phyloP scores from a whole-genome alignment of 2,888 invertebrate genomes.

The Polydrusus cervinus region DNA sequence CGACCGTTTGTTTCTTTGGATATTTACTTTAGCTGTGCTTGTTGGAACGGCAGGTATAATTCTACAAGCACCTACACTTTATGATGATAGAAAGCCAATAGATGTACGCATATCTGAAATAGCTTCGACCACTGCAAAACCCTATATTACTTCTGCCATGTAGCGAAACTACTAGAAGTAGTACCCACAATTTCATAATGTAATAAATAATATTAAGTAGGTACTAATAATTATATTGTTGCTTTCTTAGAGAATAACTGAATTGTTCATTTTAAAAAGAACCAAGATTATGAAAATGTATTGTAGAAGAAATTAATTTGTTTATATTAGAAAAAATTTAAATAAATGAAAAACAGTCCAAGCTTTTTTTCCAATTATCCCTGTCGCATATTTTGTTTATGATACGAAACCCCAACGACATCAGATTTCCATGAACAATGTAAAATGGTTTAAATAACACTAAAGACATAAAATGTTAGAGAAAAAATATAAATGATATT shows the following conservation, averaged over 20 bases:
- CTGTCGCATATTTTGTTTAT: no score
- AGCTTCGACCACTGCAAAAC: conserved; percentile 91
- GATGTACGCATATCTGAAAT: conserved; percentile 92
- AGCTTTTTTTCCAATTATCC: no score
- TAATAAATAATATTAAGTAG: not conserved
- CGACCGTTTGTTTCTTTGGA: conserved; percentile 97
- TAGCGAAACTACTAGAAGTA: conserved; percentile 44
- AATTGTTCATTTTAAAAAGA: no score
- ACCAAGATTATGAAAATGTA: no score
- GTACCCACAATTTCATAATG: not conserved
- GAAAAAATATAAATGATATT: no score
- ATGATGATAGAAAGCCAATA: conserved; percentile 92
- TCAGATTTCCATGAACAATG: no score
- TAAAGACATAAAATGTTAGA: no score
- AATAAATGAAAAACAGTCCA: no score
- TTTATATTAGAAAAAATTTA: not conserved
- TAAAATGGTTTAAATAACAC: no score
- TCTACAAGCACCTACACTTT: conserved; percentile 94
- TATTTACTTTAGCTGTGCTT: conserved; percentile 95
- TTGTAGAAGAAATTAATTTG: no score
- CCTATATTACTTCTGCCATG: conserved; percentile 75
- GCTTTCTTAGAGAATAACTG: not conserved
- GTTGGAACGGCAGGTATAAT: conserved; percentile 96
- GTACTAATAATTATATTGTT: not conserved
- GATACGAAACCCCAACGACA: no score